Percentiles rank a stretch among this genome's conserved stretches.
Conservation (phyloP, 2,113 vertebrate species). For the Lepidothrix coronata region DNA sequence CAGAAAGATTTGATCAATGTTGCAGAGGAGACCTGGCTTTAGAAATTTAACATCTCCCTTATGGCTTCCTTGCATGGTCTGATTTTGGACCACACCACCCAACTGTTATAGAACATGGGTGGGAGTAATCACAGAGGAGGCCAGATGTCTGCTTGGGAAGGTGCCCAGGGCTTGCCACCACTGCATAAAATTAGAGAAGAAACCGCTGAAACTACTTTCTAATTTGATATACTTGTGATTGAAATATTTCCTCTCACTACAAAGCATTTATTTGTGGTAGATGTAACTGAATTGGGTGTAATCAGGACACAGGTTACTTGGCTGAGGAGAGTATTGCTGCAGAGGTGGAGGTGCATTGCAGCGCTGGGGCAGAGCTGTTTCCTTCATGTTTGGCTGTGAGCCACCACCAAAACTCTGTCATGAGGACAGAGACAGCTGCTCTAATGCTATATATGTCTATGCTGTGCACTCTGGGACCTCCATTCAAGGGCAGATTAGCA, state of each 20-base stretch:
- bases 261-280: not conserved
- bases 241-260: not conserved
- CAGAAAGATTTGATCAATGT: not conserved
- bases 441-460: not conserved
- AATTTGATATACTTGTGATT: not conserved
- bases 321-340: not conserved
- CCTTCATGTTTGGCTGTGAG: not conserved
- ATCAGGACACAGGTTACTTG: not conserved
- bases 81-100: not conserved
- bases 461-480: not conserved
- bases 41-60: fast-evolving
- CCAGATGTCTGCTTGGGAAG: not conserved
- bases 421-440: not conserved
- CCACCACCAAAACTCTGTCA: not conserved
- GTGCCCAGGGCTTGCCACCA: not conserved
- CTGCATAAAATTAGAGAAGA: not conserved
- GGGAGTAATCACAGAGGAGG: not conserved
- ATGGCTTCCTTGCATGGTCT: not conserved
- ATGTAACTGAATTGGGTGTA: not conserved
- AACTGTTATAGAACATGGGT: not conserved
- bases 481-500: not conserved
- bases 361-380: not conserved
- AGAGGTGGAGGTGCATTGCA: not conserved
- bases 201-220: not conserved
- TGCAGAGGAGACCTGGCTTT: not conserved